A percentile compares a stretch with the other conserved stretches of the same genome.
Evolutionary conservation across 2,113 vertebrate genomes (phyloP).

Genomic region (Vidua macroura): DNA sequence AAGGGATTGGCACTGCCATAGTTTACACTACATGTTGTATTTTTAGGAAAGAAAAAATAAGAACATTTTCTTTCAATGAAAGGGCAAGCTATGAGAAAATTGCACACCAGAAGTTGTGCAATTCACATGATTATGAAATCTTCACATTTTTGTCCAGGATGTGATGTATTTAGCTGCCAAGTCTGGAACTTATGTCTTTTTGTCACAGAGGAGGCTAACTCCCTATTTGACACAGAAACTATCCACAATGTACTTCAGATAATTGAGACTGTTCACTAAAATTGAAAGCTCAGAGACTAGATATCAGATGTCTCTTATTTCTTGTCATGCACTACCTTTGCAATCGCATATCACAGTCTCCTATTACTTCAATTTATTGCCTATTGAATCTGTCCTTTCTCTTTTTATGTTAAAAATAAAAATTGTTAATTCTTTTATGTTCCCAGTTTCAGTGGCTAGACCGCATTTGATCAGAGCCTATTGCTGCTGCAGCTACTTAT

Average conservation of each 20-base stretch:
- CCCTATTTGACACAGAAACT: background rate
- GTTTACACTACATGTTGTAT: background rate
- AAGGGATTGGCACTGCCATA: background rate
- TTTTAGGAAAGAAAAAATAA: constrained; percentile 36
- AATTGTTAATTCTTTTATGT: background rate
- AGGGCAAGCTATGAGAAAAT: background rate
- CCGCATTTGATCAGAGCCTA: background rate
- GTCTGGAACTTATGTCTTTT: background rate
- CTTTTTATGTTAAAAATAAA: background rate
- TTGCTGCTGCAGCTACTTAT: background rate
- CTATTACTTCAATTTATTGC: background rate
- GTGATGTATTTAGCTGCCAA: constrained; percentile 3
- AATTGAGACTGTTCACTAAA: background rate
- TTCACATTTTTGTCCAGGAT: constrained; percentile 8
- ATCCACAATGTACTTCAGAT: background rate
- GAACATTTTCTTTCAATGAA: constrained; percentile 45
- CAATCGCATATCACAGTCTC: background rate
- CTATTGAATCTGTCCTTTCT: background rate
- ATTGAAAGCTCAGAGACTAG: background rate
- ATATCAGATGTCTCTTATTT: background rate
- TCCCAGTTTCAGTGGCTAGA: background rate
- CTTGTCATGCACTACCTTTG: accelerated
- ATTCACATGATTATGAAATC: constrained; percentile 44
- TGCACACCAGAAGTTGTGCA: constrained; percentile 11
- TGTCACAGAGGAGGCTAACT: background rate